These are phyloP conservation scores for Aspiorhynchus laticeps DNA, from an alignment of 2,113 vertebrate genomes.

Conservation along the genomic window DNA sequence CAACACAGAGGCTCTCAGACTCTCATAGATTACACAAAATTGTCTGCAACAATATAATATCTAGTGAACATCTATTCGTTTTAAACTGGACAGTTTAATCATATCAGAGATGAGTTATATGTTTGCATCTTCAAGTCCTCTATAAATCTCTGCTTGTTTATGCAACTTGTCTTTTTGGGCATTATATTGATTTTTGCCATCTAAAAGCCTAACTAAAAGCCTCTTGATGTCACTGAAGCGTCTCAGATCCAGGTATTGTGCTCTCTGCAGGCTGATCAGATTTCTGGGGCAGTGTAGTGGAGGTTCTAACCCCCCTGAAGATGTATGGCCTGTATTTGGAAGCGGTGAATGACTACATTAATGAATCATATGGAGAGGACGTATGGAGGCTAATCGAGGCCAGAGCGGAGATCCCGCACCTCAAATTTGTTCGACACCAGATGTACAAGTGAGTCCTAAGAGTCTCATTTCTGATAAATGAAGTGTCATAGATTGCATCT, in stretches of 20 bases:
- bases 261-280: not conserved
- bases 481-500: not conserved
- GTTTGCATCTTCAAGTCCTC: not conserved
- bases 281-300: conserved; percentile 55
- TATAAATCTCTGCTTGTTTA: conserved; percentile 24
- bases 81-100: conserved; percentile 5
- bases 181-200: conserved; percentile 4
- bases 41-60: not conserved
- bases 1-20: not conserved
- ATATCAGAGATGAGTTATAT: not conserved
- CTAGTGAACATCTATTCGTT: not conserved
- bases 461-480: not conserved
- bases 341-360: conserved; percentile 78
- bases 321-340: conserved; percentile 79
- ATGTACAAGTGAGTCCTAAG: conserved; percentile 74
- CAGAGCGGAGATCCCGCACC: conserved; percentile 76
- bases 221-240: not conserved
- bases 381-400: conserved; percentile 78
- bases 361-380: conserved; percentile 77
- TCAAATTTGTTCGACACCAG: conserved; percentile 77
- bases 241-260: not conserved
- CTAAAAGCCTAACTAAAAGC: conserved; percentile 22
- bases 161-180: not conserved
- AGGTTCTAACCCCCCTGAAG: conserved; percentile 68
- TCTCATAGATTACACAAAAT: not conserved